These are phyloP conservation scores for Pipra filicauda DNA, from an alignment of 2,113 vertebrate species.

Conservation along the genomic window DNA sequence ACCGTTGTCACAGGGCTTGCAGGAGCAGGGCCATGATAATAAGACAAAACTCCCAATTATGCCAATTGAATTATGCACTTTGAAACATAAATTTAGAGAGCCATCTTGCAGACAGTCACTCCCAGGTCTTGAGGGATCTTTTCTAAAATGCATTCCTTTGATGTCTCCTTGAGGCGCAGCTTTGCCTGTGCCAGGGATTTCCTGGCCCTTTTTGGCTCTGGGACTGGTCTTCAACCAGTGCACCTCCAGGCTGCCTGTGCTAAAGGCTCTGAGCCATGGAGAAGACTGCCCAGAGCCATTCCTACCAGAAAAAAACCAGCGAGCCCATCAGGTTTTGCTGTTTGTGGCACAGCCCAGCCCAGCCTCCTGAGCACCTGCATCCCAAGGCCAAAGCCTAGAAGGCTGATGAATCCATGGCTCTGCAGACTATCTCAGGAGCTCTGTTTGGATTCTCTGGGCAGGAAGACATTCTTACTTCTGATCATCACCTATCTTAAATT, in stretches of 20 bases:
- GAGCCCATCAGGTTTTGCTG: background rate
- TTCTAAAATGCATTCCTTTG: background rate
- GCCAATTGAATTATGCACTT: background rate
- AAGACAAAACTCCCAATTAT: background rate
- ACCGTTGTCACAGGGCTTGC: background rate
- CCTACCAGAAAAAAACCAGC: background rate
- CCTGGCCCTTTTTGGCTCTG: background rate
- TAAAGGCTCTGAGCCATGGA: background rate
- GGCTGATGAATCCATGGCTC: background rate
- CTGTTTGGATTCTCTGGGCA: background rate
- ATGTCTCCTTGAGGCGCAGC: background rate
- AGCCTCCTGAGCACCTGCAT: background rate
- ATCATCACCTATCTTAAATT: background rate
- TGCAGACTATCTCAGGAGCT: background rate
- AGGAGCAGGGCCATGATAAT: background rate
- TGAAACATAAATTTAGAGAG: background rate
- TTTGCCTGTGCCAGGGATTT: background rate
- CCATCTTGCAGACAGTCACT: background rate
- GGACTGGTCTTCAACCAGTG: background rate
- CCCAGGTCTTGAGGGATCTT: background rate
- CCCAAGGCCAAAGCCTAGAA: background rate
- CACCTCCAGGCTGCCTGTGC: background rate
- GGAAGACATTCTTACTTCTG: background rate
- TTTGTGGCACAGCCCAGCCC: background rate
- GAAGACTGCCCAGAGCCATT: background rate